A percentile compares a stretch with the other conserved stretches of the same genome.
These are phyloP conservation scores for Papilio glaucus DNA, from an alignment of 1,140 invertebrate species.

Conservation along the genomic window DNA sequence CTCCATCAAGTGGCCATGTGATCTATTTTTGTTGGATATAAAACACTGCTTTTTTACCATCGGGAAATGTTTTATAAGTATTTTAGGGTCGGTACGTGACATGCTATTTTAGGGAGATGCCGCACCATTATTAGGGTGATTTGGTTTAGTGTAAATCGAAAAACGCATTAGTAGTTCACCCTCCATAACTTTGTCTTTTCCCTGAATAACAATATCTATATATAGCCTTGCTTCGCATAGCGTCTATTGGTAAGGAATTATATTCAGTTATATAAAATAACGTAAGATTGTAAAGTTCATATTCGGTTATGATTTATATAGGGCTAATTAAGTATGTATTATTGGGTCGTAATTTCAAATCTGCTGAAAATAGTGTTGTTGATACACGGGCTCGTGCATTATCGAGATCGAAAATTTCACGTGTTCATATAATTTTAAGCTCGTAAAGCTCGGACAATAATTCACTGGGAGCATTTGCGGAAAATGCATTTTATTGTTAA, in stretches of 20 bases:
- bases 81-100: slow-evolving; percentile 76
- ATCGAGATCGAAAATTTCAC: slow-evolving; percentile 83
- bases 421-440: slow-evolving; percentile 83
- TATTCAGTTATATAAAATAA: background rate
- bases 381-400: slow-evolving; percentile 65
- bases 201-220: background rate
- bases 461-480: slow-evolving; percentile 82
- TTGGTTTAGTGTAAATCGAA: slow-evolving; percentile 32
- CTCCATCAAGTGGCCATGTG: slow-evolving; percentile 77
- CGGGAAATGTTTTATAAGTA: slow-evolving; percentile 80
- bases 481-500: slow-evolving; percentile 84
- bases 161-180: slow-evolving; percentile 24
- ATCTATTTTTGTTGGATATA: slow-evolving; percentile 82
- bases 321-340: slow-evolving; percentile 32
- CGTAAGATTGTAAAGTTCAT: background rate
- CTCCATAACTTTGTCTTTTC: slow-evolving; percentile 12
- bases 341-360: slow-evolving; percentile 39
- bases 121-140: slow-evolving; percentile 38
- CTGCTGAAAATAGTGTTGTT: slow-evolving; percentile 69
- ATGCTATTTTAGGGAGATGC: slow-evolving; percentile 59
- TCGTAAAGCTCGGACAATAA: slow-evolving; percentile 81
- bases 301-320: background rate
- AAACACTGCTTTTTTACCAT: slow-evolving; percentile 78
- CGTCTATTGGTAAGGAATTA: background rate
- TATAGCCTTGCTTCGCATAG: background rate